Conservation (phyloP, 2,888 invertebrate genomes). For the Clitarchus hookeri region DNA sequence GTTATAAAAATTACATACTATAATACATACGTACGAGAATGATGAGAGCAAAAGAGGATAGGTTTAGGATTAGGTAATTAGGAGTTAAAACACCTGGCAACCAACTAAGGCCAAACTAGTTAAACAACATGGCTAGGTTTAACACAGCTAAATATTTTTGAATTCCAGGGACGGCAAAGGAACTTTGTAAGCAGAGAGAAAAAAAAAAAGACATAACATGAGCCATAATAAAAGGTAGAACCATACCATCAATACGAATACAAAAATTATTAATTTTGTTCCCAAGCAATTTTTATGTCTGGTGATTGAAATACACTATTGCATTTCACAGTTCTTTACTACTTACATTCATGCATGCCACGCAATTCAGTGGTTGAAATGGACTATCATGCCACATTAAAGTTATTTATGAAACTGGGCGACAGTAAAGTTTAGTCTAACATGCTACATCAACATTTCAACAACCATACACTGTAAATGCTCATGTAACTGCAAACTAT, state of each 20-base stretch:
- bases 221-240: conserved; percentile 10
- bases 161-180: not conserved
- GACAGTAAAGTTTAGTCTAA: not conserved
- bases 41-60: conserved; percentile 3
- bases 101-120: conserved; percentile 34
- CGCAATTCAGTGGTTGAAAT: conserved; percentile 1
- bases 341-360: not conserved
- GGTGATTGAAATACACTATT: not conserved
- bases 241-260: not conserved
- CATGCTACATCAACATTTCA: too few relatives aligned
- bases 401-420: not conserved
- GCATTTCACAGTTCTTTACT: not conserved
- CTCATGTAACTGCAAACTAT: too few relatives aligned
- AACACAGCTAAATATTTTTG: not conserved
- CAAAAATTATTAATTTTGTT: not conserved
- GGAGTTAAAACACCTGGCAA: conserved; percentile 27
- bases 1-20: not conserved
- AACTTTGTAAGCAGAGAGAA: not conserved
- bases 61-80: conserved; percentile 16
- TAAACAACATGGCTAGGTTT: not conserved
- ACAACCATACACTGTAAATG: too few relatives aligned
- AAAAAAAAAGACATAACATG: conserved; percentile 4
- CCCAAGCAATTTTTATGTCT: not conserved
- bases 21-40: conserved; percentile 8
- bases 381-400: not conserved